Base-by-base conservation (phyloP, 2,888 invertebrate species). In the Nudaria mundana region DNA sequence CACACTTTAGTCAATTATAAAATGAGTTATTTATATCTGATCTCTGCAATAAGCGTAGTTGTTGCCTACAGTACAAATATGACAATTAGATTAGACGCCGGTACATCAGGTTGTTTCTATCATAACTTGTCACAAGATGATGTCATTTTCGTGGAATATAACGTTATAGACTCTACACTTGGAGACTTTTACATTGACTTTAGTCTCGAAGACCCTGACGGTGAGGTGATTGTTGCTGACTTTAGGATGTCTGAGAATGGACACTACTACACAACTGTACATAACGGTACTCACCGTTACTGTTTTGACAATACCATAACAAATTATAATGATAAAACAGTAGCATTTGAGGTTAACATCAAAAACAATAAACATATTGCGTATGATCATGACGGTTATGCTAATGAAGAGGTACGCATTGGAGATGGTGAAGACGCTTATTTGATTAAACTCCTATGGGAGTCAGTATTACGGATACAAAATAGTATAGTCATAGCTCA, bases 241-340 rank as follows among this genome's bases (percentile, higher is more conserved):
- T 37, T 22, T 7, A 31, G 10, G 26, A 23, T 8, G 12, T 26
- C 28, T 1, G 38, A 39, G 26, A 32, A 38, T 12, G 26, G 24
- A 11, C 31, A 32, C 7, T 15, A 4, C 4, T 26, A 32, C 11
- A 18, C 11, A 3, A 12, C 5, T 4, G 14, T 22, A 6, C 7
- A 20, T 3, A 22, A 32, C 1, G 38, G 38, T 7, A 15, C 10
- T 10, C 26, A 39, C 23, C 20, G 28, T 12, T 28, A 32, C 16
- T 39, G 38, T 16, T 39, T 39, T 14, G 38, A 39, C 6, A 39
- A 39, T 16, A 31, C 13, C 4, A 2, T 32, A 13, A 32, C 20
- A 7, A n/a, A 5, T n/a, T 15, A 28, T n/a, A 32, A 28, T n/a
- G 13, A 11, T 0, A 38, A 14, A 12, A 39, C 32, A 5, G 38